Evolutionary conservation across 2,113 vertebrate species (phyloP).

Genomic region (Toxotes jaculatrix): DNA sequence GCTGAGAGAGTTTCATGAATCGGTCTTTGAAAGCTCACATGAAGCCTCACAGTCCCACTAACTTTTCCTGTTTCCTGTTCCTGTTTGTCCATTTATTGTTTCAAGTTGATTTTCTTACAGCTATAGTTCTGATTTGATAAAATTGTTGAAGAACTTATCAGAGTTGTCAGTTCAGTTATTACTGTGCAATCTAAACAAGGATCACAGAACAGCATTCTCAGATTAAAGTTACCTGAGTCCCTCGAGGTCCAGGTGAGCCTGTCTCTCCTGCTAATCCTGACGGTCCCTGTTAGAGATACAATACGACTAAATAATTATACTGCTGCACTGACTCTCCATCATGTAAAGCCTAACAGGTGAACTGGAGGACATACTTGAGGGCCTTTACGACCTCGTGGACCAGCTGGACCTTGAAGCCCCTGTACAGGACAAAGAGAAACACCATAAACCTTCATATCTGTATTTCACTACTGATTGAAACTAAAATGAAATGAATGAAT

Average conservation of each 20-base stretch:
- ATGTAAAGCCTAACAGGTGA: background rate
- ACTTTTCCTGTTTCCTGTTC: too few relatives aligned
- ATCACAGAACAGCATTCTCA: too few relatives aligned
- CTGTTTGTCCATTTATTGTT: too few relatives aligned
- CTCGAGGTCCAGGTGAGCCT: constrained; percentile 78
- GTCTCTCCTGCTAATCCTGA: constrained; percentile 82
- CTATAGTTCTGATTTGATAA: too few relatives aligned
- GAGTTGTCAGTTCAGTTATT: too few relatives aligned
- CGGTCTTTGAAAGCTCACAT: too few relatives aligned
- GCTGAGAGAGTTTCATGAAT: too few relatives aligned
- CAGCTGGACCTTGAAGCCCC: constrained; percentile 85
- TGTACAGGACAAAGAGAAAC: constrained; percentile 57
- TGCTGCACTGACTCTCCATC: background rate
- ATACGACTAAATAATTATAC: background rate
- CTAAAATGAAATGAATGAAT: background rate
- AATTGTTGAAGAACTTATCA: too few relatives aligned
- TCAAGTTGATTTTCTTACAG: too few relatives aligned
- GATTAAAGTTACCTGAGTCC: constrained; percentile 78
- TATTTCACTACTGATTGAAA: too few relatives aligned
- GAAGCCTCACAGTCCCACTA: too few relatives aligned
- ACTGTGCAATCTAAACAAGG: too few relatives aligned
- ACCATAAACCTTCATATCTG: background rate
- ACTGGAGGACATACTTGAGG: constrained; percentile 74
- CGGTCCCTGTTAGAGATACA: constrained; percentile 79
- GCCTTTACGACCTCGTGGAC: constrained; percentile 81